Base-by-base conservation (phyloP, 2,113 vertebrate species). In the Ictidomys tridecemlineatus region DNA sequence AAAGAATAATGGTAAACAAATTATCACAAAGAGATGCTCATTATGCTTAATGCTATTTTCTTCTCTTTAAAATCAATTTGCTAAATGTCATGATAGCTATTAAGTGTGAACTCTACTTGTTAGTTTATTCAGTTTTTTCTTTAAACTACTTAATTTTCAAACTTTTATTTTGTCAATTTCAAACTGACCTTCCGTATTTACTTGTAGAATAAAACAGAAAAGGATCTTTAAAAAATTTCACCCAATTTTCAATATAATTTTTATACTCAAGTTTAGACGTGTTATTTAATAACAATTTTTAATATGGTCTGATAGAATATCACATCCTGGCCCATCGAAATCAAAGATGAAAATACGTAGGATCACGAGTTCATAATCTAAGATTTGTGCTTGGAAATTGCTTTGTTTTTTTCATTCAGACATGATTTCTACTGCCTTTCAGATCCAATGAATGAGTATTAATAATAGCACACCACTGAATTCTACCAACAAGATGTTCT, bases 401-500 rank as follows among this genome's bases (percentile, higher is more conserved):
- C 30, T 53, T 53, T 65, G 10, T 37, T 63, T 30, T 88, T 63
- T 94, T 63, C 48, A 80, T 80, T 92, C 67, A 96, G 65, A 76
- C 22, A 69, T 56, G 70, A 58, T 90, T 90, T 65, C 48, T 63
- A 56, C 13, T 76, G 34, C 24, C 22, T 76, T 74, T 74, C 34
- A 76, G n/a, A 80, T 53, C 2, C 53, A 83, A 30, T 77, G n/a
- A n/a, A 87, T 70, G 45, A 37, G 18, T 4, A 14, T 53, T 58
- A 42, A 69, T 61, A 95, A 48, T 53, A 77, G 13, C 53, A 37
- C 18, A 42, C 9, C 48, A 11, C 34, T 89, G 45, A 94, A 89
- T 91, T 91, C 16, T 88, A 58, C 4, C 17, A 3, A 89, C 30
- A 4, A 20, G 7, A 79, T 79, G 1, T 61, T 82, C 48, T 67